phyloP scores from a whole-genome alignment of 1,140 invertebrate species.

The Drosophila lacteicornis region DNA sequence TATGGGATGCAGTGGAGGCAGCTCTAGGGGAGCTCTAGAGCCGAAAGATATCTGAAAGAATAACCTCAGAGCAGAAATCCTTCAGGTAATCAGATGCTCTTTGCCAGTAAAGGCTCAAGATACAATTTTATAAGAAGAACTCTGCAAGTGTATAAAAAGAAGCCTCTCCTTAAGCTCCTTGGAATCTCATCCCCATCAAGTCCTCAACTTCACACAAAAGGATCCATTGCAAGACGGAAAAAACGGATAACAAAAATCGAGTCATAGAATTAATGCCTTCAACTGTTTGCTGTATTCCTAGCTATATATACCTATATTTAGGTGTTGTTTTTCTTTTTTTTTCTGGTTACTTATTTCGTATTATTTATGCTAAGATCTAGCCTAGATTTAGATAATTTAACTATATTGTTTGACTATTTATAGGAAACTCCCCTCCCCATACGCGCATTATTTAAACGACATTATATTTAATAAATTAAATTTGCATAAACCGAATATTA shows the following conservation, averaged over 20 bases:
- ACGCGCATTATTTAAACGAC: constrained; percentile 60
- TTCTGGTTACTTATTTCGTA: constrained; percentile 21
- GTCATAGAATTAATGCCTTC: constrained; percentile 64
- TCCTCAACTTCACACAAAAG: constrained; percentile 18
- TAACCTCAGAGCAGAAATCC: too few relatives aligned
- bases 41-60: background rate
- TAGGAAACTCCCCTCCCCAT: constrained; percentile 40
- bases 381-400: constrained; percentile 23
- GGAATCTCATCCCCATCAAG: constrained; percentile 9
- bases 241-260: constrained; percentile 55
- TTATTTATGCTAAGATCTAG: constrained; percentile 31
- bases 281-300: constrained; percentile 33
- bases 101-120: too few relatives aligned
- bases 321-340: constrained; percentile 31
- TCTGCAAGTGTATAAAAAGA: background rate
- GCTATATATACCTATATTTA: constrained; percentile 20
- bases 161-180: background rate
- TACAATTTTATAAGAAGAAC: too few relatives aligned
- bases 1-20: background rate
- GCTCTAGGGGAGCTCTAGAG: background rate
- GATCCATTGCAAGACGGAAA: constrained; percentile 41
- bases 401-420: constrained; percentile 69
- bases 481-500: constrained; percentile 30
- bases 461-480: constrained; percentile 62
- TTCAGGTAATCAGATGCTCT: too few relatives aligned